Percentiles rank a stretch among this genome's conserved stretches.
Conservation (phyloP, 2,113 vertebrate genomes). For the Eolophus roseicapilla region DNA sequence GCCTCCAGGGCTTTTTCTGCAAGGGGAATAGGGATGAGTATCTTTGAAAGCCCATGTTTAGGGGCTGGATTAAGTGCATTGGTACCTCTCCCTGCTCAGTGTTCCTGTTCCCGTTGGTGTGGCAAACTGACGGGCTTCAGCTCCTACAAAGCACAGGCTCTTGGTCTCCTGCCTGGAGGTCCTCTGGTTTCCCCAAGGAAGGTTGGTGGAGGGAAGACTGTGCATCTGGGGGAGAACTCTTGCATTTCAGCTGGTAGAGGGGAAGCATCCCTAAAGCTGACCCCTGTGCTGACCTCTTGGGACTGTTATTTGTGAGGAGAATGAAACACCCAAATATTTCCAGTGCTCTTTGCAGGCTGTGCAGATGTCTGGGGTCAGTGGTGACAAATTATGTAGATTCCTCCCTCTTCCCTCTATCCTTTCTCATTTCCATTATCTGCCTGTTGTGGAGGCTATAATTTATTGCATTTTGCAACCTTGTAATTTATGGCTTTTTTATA, state of each 20-base stretch:
- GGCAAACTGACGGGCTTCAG: background rate
- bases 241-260: background rate
- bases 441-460: constrained; percentile 73
- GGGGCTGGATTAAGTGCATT: background rate
- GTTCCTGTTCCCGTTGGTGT: background rate
- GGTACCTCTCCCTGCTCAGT: background rate
- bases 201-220: background rate
- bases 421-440: constrained; percentile 73
- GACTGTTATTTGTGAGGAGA: constrained; percentile 9
- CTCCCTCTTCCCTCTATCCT: constrained; percentile 54
- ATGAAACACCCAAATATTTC: constrained; percentile 66
- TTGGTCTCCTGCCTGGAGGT: background rate
- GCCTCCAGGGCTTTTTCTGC: background rate
- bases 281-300: background rate
- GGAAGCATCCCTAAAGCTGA: background rate
- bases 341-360: constrained; percentile 22
- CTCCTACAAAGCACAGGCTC: fast-evolving
- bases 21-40: background rate
- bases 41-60: background rate
- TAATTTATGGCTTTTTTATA: constrained; percentile 72
- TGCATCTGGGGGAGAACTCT: fast-evolving
- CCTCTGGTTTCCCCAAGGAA: background rate
- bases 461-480: constrained; percentile 74
- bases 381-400: constrained; percentile 74
- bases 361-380: constrained; percentile 70